Evolutionary conservation across 1,140 invertebrate species (phyloP).

Genomic region (Globodera rostochiensis): DNA sequence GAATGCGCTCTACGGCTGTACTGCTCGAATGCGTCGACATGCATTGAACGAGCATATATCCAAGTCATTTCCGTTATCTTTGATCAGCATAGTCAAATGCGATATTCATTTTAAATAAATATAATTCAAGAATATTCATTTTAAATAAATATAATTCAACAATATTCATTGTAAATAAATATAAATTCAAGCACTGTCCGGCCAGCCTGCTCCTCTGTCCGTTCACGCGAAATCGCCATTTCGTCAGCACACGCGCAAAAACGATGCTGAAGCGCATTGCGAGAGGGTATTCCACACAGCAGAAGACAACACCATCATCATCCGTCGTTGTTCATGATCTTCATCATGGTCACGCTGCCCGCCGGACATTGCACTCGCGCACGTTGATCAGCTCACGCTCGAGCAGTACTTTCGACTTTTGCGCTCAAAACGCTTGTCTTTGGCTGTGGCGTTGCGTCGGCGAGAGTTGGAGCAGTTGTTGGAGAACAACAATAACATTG

Average conservation of each 20-base stretch:
- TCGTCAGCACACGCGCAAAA: constrained; percentile 6
- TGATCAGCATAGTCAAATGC: too few relatives aligned
- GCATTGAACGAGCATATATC: not conserved
- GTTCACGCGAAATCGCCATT: constrained; percentile 22
- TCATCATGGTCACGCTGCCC: not conserved
- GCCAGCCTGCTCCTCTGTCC: constrained; percentile 20
- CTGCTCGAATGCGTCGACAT: constrained; percentile 11
- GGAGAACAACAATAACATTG: not conserved
- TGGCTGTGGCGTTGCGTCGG: not conserved
- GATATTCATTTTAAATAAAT: too few relatives aligned
- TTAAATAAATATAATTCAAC: too few relatives aligned
- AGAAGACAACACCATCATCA: too few relatives aligned
- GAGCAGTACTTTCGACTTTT: constrained; percentile 2
- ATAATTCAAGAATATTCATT: too few relatives aligned
- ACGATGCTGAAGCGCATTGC: constrained; percentile 16
- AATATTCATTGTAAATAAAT: too few relatives aligned
- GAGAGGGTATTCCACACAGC: not conserved
- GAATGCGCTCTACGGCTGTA: constrained; percentile 15
- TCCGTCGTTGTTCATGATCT: too few relatives aligned
- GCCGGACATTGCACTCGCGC: constrained; percentile 20
- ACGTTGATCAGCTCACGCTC: constrained; percentile 15
- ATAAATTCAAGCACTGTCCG: not conserved
- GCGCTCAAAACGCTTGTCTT: not conserved
- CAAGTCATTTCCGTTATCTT: not conserved
- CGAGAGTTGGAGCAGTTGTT: constrained; percentile 7